A percentile compares a stretch with the other conserved stretches of the same genome.
Conservation (phyloP, 2,113 vertebrate species). For the Polypterus bichir region DNA sequence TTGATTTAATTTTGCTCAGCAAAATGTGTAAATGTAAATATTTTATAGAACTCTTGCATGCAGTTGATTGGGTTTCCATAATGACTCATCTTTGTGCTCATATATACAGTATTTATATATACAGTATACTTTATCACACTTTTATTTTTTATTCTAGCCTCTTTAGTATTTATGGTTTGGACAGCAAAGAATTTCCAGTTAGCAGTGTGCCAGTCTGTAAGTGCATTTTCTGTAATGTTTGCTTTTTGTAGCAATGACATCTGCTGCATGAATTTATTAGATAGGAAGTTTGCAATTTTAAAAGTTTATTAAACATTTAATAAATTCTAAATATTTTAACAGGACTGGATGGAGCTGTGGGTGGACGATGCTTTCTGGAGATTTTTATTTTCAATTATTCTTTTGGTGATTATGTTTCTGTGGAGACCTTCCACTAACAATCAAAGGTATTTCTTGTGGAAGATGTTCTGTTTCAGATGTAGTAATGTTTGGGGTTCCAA, state of each 20-base stretch:
- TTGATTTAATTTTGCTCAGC: too few species aligned
- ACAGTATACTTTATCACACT: too few species aligned
- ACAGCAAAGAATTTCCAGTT: conserved; percentile 64
- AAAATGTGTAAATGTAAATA: too few species aligned
- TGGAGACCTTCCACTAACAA: conserved; percentile 81
- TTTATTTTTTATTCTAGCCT: conserved; percentile 46
- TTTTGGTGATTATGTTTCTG: conserved; percentile 76
- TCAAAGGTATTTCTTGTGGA: conserved; percentile 45
- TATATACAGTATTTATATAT: background rate
- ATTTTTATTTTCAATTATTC: conserved; percentile 68
- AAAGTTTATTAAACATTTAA: too few species aligned
- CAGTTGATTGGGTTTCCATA: too few species aligned
- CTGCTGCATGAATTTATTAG: too few species aligned
- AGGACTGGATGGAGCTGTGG: conserved; percentile 81
- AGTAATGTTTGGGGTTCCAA: too few species aligned
- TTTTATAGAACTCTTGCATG: too few species aligned
- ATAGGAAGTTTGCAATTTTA: too few species aligned
- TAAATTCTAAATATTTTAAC: conserved; percentile 1
- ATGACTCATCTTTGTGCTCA: too few species aligned
- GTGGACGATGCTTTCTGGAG: conserved; percentile 80
- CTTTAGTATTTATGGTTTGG: conserved; percentile 73
- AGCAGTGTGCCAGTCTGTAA: conserved; percentile 67
- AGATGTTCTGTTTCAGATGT: background rate
- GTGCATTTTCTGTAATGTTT: conserved; percentile 23
- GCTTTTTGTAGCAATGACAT: too few species aligned